Percentiles rank a stretch among this genome's conserved stretches.
phyloP scores from a whole-genome alignment of 2,797 vertebrate species.

The Ceryle rudis region DNA sequence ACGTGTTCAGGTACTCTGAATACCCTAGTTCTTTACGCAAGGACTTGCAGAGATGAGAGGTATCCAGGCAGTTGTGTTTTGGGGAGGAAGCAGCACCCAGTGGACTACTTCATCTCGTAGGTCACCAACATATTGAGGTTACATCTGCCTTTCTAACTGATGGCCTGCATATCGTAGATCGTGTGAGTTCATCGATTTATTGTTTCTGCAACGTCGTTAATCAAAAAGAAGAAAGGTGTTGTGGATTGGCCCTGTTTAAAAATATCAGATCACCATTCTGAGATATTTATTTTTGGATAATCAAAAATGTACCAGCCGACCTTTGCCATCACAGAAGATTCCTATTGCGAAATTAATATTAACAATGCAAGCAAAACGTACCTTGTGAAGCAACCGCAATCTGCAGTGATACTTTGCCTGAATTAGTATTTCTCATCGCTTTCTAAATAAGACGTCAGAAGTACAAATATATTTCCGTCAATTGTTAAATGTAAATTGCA shows the following conservation, averaged over 20 bases:
- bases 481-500: not conserved
- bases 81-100: not conserved
- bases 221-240: not conserved
- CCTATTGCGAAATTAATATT: not conserved
- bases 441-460: conserved; percentile 8
- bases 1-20: not conserved
- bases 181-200: not conserved
- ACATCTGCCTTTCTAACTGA: not conserved
- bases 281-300: not conserved
- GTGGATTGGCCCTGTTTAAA: not conserved
- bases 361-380: not conserved
- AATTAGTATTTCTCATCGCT: not conserved
- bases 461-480: not conserved
- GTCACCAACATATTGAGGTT: too few relatives aligned
- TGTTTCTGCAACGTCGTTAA: not conserved
- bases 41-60: not conserved
- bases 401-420: not conserved
- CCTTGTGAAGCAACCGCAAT: not conserved
- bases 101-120: too few relatives aligned
- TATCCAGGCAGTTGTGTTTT: not conserved
- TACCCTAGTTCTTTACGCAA: not conserved
- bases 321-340: not conserved
- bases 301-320: not conserved
- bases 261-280: not conserved
- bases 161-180: not conserved